These are phyloP conservation scores for Apolygus lucorum DNA, from an alignment of 1,140 invertebrate genomes.

Conservation along the genomic window DNA sequence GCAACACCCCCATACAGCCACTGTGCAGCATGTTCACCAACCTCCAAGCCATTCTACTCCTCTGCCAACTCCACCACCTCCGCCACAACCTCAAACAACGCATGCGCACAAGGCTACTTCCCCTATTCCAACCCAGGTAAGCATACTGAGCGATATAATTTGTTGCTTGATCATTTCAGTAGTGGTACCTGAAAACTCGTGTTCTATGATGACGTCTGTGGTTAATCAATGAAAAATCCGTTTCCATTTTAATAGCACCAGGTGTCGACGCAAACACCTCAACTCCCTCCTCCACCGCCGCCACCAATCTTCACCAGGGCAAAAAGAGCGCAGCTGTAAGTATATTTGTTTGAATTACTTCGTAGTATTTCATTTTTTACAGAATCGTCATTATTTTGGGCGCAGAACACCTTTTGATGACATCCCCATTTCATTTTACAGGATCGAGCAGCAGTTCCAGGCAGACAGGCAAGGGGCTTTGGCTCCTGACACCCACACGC, in stretches of 20 bases:
- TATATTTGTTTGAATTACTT: conserved; percentile 5
- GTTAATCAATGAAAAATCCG: neutral
- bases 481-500: conserved; percentile 65
- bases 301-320: conserved; percentile 21
- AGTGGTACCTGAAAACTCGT: neutral
- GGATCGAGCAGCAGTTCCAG: conserved; percentile 64
- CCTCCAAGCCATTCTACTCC: neutral
- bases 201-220: neutral
- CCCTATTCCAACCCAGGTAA: conserved; percentile 27
- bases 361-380: neutral
- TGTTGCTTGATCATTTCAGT: neutral
- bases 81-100: conserved; percentile 1
- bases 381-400: too few species aligned
- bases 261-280: conserved; percentile 35
- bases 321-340: conserved; percentile 25
- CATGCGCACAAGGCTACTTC: conserved; percentile 30
- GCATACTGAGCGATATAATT: too few species aligned
- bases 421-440: conserved; percentile 34
- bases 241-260: conserved; percentile 23
- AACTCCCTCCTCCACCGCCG: conserved; percentile 31
- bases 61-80: neutral
- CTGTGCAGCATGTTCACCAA: neutral
- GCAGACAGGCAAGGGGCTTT: conserved; percentile 68
- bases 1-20: neutral
- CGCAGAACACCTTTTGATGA: neutral